Percentiles rank a stretch among this genome's conserved stretches.
phyloP scores from a whole-genome alignment of 1,140 invertebrate species.

The Meloidogyne chitwoodi region DNA sequence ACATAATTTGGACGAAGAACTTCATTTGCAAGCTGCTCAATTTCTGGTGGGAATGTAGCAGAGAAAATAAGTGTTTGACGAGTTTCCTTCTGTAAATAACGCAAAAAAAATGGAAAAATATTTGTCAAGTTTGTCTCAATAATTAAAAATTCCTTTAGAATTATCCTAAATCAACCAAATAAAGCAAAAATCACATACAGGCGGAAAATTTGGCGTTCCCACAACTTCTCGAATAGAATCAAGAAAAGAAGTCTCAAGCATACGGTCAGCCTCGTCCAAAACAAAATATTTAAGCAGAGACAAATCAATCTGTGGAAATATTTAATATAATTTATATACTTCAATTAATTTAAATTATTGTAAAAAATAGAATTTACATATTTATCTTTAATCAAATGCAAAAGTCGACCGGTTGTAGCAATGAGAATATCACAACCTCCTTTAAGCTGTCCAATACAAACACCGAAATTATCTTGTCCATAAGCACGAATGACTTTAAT shows the following conservation, averaged over 20 bases:
- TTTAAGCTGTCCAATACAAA: constrained; percentile 4
- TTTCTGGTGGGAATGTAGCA: constrained; percentile 65
- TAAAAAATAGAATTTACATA: no score
- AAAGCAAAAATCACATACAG: constrained; percentile 23
- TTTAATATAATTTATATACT: no score
- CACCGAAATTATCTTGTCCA: neutral
- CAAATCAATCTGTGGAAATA: constrained; percentile 65
- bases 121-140: no score
- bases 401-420: neutral
- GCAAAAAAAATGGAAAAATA: neutral
- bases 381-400: neutral
- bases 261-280: constrained; percentile 89
- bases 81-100: constrained; percentile 50
- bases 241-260: constrained; percentile 72
- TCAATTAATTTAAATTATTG: no score
- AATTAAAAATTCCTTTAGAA: no score
- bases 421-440: constrained; percentile 5
- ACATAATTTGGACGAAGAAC: constrained; percentile 55
- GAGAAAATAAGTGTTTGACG: constrained; percentile 65
- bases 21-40: constrained; percentile 40
- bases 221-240: constrained; percentile 36
- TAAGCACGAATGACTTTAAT: neutral
- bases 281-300: constrained; percentile 74
- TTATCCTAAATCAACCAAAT: no score
- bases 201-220: constrained; percentile 25